Evolutionary conservation across 2,797 vertebrate species (phyloP), one percentile per base, ranked within the genome.

Genomic region (Rhynchotus rufescens): DNA sequence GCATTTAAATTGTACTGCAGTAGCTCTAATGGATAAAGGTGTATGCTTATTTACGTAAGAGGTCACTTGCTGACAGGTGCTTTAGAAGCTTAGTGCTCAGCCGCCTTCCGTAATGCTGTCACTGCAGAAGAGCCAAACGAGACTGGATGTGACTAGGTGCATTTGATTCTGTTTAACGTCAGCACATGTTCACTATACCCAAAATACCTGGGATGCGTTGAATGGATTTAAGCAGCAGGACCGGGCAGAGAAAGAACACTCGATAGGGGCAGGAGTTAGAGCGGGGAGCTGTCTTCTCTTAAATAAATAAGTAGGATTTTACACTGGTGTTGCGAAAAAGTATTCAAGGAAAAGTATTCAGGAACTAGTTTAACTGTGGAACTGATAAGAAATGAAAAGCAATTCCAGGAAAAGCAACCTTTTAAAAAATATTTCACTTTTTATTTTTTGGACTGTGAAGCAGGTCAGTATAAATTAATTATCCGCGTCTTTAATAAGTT

Each of bases 341-440:
- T 36, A 25, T 67, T 82, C 34, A 20, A 75, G 47, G 12, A 38
- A 87, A 62, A 86, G 30, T 1, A 17, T 61, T 42, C 30, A 59
- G 79, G 65, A 84, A 88, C 45, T 42, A 76, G 20, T 74, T 81
- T 47, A 77, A 47, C 40, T 42, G 68, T 71, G 86, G 75, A 86
- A 42, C 26, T 23, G 52, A 78, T 80, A 76, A 83, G 68, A 75
- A 84, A 94, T 96, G 88, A 96, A 91, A 68, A 17, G 49, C 0
- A 54, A 97, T 91, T 97, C 96, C 45, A 98, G 98, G 97, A 98
- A 98, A 96, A 87, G 97, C 28, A 97, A 97, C 45, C 85, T 98
- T 85, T 96, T 98, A 61, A 96, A 97, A 95, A 97, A 89, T 34
- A 94, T 97, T 6, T 95, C 97, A 81, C 90, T 97, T 62, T 98